Percentiles rank a stretch among this genome's conserved stretches.
phyloP scores from a whole-genome alignment of 2,797 vertebrate species.

The Threskiornis aethiopicus region DNA sequence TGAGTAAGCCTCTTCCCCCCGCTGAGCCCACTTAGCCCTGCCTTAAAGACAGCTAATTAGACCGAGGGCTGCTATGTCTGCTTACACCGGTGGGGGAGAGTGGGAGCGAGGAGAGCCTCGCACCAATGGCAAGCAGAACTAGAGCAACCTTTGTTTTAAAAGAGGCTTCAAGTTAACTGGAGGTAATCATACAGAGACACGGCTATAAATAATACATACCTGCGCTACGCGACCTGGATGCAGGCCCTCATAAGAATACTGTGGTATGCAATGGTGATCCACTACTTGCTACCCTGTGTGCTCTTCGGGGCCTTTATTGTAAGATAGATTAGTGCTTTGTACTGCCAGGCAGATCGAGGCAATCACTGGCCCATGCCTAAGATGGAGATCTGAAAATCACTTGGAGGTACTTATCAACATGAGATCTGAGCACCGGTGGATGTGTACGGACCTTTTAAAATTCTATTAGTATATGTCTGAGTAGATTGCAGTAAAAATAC shows the following conservation, averaged over 20 bases:
- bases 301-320: not conserved
- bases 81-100: not conserved
- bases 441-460: constrained; percentile 49
- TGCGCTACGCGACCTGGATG: not conserved
- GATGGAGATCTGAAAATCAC: constrained; percentile 7
- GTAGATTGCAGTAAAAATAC: constrained; percentile 3
- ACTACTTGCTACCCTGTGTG: accelerated
- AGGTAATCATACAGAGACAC: not conserved
- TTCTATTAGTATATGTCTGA: constrained; percentile 51
- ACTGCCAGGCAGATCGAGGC: not conserved
- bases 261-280: not conserved
- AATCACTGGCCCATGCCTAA: not conserved
- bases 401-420: not conserved
- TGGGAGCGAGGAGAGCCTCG: not conserved
- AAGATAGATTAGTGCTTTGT: constrained; percentile 2
- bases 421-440: not conserved
- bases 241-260: not conserved
- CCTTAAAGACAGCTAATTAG: constrained; percentile 74
- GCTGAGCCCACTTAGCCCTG: constrained; percentile 68
- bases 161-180: constrained; percentile 52
- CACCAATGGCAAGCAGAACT: not conserved
- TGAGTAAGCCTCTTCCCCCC: constrained; percentile 53
- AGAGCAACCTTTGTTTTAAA: constrained; percentile 23
- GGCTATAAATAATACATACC: constrained; percentile 55
- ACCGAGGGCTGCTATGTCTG: constrained; percentile 26